Conservation (phyloP, 2,888 invertebrate genomes). For the Slavum lentiscoides region DNA sequence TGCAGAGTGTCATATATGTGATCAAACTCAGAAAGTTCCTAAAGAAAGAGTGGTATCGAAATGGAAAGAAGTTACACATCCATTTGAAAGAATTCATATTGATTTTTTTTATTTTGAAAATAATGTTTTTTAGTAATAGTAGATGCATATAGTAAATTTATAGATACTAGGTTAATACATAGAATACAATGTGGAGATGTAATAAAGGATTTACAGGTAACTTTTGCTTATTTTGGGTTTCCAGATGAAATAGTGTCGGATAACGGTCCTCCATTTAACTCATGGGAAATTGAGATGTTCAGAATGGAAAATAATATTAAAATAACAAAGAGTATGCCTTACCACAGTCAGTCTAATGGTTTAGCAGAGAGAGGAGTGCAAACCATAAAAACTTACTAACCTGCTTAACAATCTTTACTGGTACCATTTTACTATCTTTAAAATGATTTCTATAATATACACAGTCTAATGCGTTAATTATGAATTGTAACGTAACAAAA, state of each 20-base stretch:
- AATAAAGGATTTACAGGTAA: too few relatives aligned
- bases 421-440: too few relatives aligned
- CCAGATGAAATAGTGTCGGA: too few relatives aligned
- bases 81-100: not conserved
- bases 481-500: too few relatives aligned
- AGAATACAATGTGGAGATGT: too few relatives aligned
- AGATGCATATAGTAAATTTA: too few relatives aligned
- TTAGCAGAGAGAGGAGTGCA: not conserved
- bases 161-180: too few relatives aligned
- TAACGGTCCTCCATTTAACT: too few relatives aligned
- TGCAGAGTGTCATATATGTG: slow-evolving; percentile 1
- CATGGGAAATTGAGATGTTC: not conserved
- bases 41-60: slow-evolving; percentile 1
- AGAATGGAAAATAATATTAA: slow-evolving; percentile 7
- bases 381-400: not conserved
- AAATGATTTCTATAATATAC: too few relatives aligned
- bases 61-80: not conserved
- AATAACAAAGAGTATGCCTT: not conserved
- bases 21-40: not conserved
- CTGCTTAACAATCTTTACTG: too few relatives aligned
- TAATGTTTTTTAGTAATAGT: not conserved
- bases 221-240: too few relatives aligned
- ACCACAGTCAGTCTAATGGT: slow-evolving; percentile 20
- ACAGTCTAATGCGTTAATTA: too few relatives aligned
- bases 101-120: slow-evolving; percentile 11